Conservation (phyloP, 2,888 invertebrate genomes). For the Ischnura elegans region DNA sequence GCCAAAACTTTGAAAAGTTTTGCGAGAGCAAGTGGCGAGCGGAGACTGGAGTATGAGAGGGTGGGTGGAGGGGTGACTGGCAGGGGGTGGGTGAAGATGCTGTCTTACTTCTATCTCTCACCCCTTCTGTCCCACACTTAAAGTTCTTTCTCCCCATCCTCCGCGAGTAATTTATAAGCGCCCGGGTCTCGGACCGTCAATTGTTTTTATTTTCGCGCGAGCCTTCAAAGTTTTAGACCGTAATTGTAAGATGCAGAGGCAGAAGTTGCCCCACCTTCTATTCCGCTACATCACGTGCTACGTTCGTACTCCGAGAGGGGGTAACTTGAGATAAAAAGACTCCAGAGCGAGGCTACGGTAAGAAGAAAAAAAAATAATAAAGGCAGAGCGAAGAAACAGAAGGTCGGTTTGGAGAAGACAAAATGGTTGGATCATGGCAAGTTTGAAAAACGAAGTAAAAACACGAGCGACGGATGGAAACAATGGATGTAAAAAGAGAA, state of each 20-base stretch:
- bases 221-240: slow-evolving; percentile 16
- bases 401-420: background rate
- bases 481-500: background rate
- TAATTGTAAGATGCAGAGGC: slow-evolving; percentile 18
- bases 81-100: background rate
- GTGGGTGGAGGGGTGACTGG: background rate
- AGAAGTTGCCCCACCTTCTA: background rate
- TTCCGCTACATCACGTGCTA: background rate
- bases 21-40: background rate
- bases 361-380: background rate
- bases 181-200: background rate
- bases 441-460: background rate
- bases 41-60: background rate
- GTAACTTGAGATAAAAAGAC: background rate
- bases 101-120: background rate
- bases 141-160: background rate
- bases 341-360: too few species aligned
- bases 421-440: background rate
- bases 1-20: background rate
- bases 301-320: background rate
- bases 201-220: slow-evolving; percentile 10
- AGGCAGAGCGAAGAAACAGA: background rate
- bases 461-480: background rate
- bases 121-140: background rate
- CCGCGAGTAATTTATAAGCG: slow-evolving; percentile 9